Conservation (phyloP, 1,140 invertebrate species). For the Nasonia giraulti region DNA sequence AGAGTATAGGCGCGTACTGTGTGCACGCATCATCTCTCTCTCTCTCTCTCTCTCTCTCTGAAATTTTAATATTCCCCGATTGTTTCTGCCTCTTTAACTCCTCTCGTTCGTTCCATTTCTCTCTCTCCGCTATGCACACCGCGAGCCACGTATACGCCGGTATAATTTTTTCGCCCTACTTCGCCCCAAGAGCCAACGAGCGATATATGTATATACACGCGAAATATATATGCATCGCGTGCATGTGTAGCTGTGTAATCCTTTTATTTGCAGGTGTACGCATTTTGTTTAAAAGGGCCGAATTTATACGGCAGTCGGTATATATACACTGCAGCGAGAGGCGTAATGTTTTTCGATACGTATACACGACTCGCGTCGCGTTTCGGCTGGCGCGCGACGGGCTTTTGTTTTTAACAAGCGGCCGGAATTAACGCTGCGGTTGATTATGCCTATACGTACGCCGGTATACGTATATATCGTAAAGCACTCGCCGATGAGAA, state of each 20-base stretch:
- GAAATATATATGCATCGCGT: neutral
- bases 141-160: no score
- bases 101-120: neutral
- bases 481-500: no score
- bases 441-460: neutral
- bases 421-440: neutral
- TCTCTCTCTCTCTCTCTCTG: neutral
- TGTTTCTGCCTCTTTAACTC: neutral
- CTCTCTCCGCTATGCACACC: neutral
- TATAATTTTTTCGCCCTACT: neutral
- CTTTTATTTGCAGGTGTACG: neutral
- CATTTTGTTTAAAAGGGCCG: neutral
- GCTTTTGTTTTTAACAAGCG: slow-evolving; percentile 1
- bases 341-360: neutral
- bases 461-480: no score
- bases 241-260: neutral
- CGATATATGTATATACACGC: neutral
- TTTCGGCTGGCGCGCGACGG: neutral
- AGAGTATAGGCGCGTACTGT: neutral
- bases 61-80: neutral
- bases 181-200: neutral
- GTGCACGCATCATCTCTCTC: neutral
- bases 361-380: neutral
- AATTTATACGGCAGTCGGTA: neutral
- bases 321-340: neutral